Base-by-base conservation (phyloP, 2,113 vertebrate species). In the Brachionichthys hirsutus region DNA sequence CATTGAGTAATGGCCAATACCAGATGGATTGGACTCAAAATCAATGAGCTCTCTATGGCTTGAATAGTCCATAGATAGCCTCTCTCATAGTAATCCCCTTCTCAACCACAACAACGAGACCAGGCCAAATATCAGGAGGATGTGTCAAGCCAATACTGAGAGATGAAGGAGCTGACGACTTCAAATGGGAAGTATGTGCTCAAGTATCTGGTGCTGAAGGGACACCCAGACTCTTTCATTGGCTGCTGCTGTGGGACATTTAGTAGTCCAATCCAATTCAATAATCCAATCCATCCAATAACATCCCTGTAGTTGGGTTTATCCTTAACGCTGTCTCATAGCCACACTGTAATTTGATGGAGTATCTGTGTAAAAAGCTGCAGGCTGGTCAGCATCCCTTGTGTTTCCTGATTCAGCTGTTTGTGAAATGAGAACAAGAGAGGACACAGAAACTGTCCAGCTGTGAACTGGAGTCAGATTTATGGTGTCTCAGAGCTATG, bases 251-350 rank as follows among this genome's bases (percentile, higher is more conserved):
- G 24, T 6, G 24, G 24, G 24, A 30, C 24, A 30, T 8, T 30
- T 4, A 30, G 8, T 30, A 30, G 24, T 30, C 64, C n/a, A n/a
- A n/a, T n/a, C n/a, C n/a, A n/a, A n/a, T n/a, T n/a, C n/a, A n/a
- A n/a, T n/a, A n/a, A n/a, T n/a, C n/a, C 64, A 74, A 66, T 34
- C 57, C 53, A 9, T 67, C 62, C 61, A 36, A n/a, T 75, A 77
- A 75, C 71, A 62, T 69, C 80, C 82, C 72, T 60, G 78, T 74
- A 81, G 62, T 49, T 15, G 45, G 24, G 36, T 41, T 73, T 51
- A 66, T 70, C 42, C 18, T 73, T 82, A 77, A 79, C 78, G 77
- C 71, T 67, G 82, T 83, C 81, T 78, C 76, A 84, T 89, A 81
- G 83, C 50, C 58, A 62, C 65, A 24, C 48, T 3, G 2, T 52